Conservation (phyloP, 2,797 vertebrate species). For the Rhabdophis nuchalis region DNA sequence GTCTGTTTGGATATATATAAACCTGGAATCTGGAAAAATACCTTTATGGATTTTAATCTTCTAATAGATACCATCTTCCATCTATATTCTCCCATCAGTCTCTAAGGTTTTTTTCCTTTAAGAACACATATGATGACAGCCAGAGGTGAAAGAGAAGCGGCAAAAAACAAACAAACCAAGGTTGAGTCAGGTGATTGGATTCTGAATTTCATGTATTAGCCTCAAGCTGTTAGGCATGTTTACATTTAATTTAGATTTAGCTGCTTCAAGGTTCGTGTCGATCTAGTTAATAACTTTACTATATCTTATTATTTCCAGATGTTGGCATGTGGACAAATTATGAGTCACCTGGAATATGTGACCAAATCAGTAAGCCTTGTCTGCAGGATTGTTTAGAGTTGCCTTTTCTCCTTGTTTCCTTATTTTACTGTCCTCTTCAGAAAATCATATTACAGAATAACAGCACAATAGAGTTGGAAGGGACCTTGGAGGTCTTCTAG, state of each 20-base stretch:
- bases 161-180: conserved; percentile 61
- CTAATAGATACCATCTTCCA: conserved; percentile 26
- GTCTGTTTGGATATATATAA: fast-evolving
- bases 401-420: conserved; percentile 45
- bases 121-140: conserved; percentile 51
- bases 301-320: conserved; percentile 66
- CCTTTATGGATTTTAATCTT: neutral
- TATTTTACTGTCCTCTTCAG: conserved; percentile 52
- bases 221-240: conserved; percentile 55
- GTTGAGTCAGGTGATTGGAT: conserved; percentile 46
- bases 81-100: neutral
- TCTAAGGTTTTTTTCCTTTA: conserved; percentile 21
- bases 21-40: neutral
- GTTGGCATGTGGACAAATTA: conserved; percentile 65
- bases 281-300: conserved; percentile 65
- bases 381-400: conserved; percentile 54
- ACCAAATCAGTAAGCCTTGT: conserved; percentile 63
- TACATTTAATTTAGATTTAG: conserved; percentile 65
- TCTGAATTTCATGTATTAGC: conserved; percentile 57
- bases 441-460: conserved; percentile 54
- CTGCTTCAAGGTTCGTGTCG: conserved; percentile 63
- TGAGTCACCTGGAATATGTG: conserved; percentile 65
- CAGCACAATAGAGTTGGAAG: conserved; percentile 3
- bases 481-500: neutral
- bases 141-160: neutral